A percentile compares a stretch with the other conserved stretches of the same genome.
Conservation (phyloP, 2,888 invertebrate genomes). For the Pristionchus maxplancki region DNA sequence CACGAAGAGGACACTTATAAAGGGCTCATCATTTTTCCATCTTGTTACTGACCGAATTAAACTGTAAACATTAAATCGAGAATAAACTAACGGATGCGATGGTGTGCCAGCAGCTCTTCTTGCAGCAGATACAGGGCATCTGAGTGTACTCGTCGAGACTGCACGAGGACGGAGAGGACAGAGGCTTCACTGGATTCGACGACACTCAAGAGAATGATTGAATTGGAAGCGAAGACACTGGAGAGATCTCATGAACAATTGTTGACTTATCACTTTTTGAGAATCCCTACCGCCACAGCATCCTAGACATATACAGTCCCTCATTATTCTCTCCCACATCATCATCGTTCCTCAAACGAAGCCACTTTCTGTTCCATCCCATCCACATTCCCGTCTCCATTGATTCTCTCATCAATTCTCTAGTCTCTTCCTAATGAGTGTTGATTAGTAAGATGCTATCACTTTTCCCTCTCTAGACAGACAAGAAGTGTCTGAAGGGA, state of each 20-base stretch:
- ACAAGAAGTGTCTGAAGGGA: neutral
- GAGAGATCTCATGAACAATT: neutral
- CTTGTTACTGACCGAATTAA: neutral
- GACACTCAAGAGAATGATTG: neutral
- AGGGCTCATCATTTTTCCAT: too few species aligned
- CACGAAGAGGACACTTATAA: neutral
- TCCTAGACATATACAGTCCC: too few species aligned
- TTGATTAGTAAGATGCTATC: neutral
- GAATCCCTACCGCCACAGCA: too few species aligned
- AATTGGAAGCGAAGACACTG: constrained; percentile 49
- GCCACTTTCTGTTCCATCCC: neutral
- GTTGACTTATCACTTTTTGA: too few species aligned
- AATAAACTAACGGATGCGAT: constrained; percentile 66
- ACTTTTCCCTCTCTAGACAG: neutral
- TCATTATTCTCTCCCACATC: neutral
- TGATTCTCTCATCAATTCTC: neutral
- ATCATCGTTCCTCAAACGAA: neutral
- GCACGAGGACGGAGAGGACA: constrained; percentile 55
- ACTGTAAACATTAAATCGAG: neutral
- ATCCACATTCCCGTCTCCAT: neutral
- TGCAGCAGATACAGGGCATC: constrained; percentile 75
- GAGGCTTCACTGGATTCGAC: constrained; percentile 53
- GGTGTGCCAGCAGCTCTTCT: constrained; percentile 76
- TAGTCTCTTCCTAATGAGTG: neutral
- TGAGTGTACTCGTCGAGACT: constrained; percentile 61